Percentiles rank a stretch among this genome's conserved stretches.
Conservation (phyloP, 1,140 invertebrate species). For the Cydia strobilella region DNA sequence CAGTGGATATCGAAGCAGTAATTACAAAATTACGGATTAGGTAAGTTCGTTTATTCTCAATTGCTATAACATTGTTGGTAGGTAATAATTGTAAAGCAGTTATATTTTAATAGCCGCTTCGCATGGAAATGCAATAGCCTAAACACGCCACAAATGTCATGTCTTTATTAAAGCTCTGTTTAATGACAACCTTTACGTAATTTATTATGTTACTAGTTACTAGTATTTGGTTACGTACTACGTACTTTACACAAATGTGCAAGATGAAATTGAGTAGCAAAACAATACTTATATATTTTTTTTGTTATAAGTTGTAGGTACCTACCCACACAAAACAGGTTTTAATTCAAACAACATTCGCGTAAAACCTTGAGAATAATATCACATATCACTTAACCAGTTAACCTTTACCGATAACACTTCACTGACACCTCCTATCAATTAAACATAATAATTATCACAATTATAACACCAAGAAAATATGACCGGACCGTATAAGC, state of each 20-base stretch:
- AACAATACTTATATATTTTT: too few relatives aligned
- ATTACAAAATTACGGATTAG: too few relatives aligned
- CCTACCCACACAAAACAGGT: neutral
- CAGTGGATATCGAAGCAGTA: too few relatives aligned
- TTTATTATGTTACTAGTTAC: neutral
- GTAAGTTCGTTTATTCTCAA: neutral
- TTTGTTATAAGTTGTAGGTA: neutral
- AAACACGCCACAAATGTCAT: neutral
- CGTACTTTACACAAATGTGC: neutral
- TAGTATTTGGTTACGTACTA: neutral
- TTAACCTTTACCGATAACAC: conserved; percentile 13
- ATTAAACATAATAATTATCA: conserved; percentile 33
- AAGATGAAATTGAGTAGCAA: neutral
- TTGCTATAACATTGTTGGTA: neutral
- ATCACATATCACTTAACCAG: conserved; percentile 12
- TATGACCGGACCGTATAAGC: conserved; percentile 46
- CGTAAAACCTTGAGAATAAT: conserved; percentile 10
- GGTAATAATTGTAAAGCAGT: neutral
- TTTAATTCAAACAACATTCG: neutral
- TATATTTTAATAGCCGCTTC: neutral
- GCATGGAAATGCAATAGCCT: neutral
- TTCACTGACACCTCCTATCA: conserved; percentile 17
- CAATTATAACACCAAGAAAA: conserved; percentile 21
- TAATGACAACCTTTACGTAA: conserved; percentile 2
- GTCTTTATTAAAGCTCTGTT: neutral